Evolutionary conservation across 2,113 vertebrate genomes (phyloP), one percentile per base, ranked within the genome.

Genomic region (Rallus limicola): DNA sequence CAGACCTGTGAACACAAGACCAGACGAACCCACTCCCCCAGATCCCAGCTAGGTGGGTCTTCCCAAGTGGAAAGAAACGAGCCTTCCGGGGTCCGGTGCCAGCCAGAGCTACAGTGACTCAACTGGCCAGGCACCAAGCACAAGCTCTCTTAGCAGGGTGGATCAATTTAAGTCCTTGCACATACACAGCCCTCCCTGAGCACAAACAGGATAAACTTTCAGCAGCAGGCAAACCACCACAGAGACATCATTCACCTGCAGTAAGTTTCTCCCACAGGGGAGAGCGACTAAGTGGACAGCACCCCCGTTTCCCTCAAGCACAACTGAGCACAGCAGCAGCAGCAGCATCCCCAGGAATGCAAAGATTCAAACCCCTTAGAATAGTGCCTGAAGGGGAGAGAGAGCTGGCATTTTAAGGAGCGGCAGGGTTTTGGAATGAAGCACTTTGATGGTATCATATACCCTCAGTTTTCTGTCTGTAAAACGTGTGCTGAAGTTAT

Each of bases 361-460:
- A 67, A 18, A 72, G 59, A 14, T 44, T 63, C 12, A 31, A 20
- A 34, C 24, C 11, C 29, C 16, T 38, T 6, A 10, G n/a, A 44
- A 23, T 2, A 26, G 40, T 13, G 38, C 16, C 86, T 69, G 44
- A 48, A 93, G 64, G 78, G 75, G 71, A 74, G 71, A 74, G 70
- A 74, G 87, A 69, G 55, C 77, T 71, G 91, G 74, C 36, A 69
- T 52, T 67, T 31, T 52, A 71, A 97, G 90, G 86, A 84, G 78
- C 77, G 97, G 58, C 31, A 53, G 63, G 55, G 48, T 23, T 72
- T 87, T 86, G 97, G 93, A 96, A 90, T 50, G n/a, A 76, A 72
- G 82, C 90, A 64, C 72, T 3, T 11, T 28, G 44, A 83, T 88
- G 64, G 74, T 87, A 94, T 69, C 94, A 4, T 19, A 85, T 23